Evolutionary conservation across 2,888 invertebrate genomes (phyloP), one percentile per base, ranked within the genome.

Genomic region (Barypeithes pellucidus): DNA sequence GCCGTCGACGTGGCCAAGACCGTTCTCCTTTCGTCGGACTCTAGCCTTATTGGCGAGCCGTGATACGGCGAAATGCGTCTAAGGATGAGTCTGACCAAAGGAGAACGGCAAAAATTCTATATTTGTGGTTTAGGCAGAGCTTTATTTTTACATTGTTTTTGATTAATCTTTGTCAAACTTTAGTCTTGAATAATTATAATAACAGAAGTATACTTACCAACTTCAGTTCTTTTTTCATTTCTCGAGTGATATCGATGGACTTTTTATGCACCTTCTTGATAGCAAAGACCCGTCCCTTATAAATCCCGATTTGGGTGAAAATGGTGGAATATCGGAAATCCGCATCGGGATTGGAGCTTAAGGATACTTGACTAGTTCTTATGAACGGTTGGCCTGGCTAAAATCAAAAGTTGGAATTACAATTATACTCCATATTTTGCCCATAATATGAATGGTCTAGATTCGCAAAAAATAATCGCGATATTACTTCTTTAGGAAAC

Each of bases 201-300:
- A 8, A 29, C 2, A 22, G 24, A 8, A 14, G 3, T 12, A 14
- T 29, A 33, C 90, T 89, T 85, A 94, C 95, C 87, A 95, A 90
- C 90, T 97, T 97, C 1, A 97, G 88, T 87, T 97, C 97, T 84
- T 95, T 97, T 84, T 96, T 96, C 89, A 97, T 95, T 82, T 93
- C 94, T 54, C 97, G 88, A 4, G 92, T 96, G 63, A 97, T 94
- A 81, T 97, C 97, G 16, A 97, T 93, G 68, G 93, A 93, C 83
- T 94, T 94, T 83, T 95, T 93, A 76, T 92, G 89, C 14, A 97
- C 92, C 76, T 93, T 92, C 82, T 96, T 96, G 65, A 97, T 91
- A 8, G 97, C 94, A 73, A 96, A 93, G 68, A 96, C 90, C 66
- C 95, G 90, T 0, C 96, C 96, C 81, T 94, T 93, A 86, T 96